Conservation (phyloP, 2,797 vertebrate genomes). For the Pempheris klunzingeri region DNA sequence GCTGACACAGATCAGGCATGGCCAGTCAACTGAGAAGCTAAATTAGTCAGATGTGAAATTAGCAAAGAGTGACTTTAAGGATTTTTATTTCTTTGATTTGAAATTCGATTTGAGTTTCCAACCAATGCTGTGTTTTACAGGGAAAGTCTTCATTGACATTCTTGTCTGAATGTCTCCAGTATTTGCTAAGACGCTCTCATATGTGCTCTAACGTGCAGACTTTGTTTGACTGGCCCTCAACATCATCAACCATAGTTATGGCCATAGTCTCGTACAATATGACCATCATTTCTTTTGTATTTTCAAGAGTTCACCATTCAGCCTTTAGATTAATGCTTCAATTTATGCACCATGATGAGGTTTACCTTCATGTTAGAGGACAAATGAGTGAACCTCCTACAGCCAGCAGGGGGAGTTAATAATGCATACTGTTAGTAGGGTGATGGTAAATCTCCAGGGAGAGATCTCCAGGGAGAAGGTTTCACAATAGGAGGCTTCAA, state of each 20-base stretch:
- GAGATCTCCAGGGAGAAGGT: not conserved
- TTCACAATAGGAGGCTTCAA: not conserved
- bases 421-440: not conserved
- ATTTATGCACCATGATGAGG: not conserved
- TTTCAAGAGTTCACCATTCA: not conserved
- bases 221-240: not conserved
- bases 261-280: not conserved
- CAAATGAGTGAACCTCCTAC: not conserved
- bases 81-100: not conserved
- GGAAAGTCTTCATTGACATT: not conserved
- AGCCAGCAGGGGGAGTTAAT: slow-evolving; percentile 64
- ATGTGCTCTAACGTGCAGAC: not conserved
- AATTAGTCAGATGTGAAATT: not conserved
- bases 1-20: not conserved
- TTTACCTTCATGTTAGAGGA: slow-evolving; percentile 10
- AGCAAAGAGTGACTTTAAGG: not conserved
- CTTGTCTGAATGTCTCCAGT: not conserved
- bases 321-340: not conserved
- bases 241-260: not conserved
- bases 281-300: not conserved
- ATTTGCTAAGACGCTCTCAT: too few relatives aligned
- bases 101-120: not conserved
- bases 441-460: not conserved
- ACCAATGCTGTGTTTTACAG: not conserved
- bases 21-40: not conserved